Percentiles rank a stretch among this genome's conserved stretches.
Conservation (phyloP, 2,113 vertebrate species). For the Muntiacus reevesi region DNA sequence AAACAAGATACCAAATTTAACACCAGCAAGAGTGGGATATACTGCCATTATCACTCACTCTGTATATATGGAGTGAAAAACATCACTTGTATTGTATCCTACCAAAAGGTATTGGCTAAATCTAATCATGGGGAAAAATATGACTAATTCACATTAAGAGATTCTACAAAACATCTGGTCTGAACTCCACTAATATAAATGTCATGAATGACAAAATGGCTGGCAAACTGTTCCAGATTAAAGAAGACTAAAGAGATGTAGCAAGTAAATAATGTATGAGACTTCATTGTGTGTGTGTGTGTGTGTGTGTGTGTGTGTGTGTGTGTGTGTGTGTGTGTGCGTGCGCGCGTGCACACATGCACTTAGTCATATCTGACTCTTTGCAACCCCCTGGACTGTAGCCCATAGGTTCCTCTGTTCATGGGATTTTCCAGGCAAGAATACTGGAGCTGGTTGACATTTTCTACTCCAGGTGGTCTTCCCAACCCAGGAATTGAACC, state of each 20-base stretch:
- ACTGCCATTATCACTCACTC: not conserved
- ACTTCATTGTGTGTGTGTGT: not conserved
- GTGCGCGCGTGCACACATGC: rapidly evolving
- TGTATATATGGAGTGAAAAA: not conserved
- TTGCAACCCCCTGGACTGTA: not conserved
- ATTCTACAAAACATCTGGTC: not conserved
- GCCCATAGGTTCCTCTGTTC: not conserved
- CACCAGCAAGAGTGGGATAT: too few relatives aligned
- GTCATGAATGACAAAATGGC: not conserved
- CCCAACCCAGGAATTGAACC: not conserved
- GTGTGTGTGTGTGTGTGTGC: not conserved
- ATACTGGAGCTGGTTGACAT: not conserved
- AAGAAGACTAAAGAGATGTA: not conserved
- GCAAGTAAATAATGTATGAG: not conserved
- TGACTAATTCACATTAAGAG: not conserved
- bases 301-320: not conserved
- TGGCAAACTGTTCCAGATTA: not conserved
- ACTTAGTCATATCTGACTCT: not conserved
- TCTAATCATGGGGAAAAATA: not conserved
- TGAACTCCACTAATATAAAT: not conserved
- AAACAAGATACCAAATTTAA: not conserved
- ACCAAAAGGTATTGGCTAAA: not conserved
- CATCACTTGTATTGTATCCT: not conserved
- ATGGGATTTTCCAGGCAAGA: not conserved
- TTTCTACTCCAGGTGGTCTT: not conserved